Evolutionary conservation across 1,140 invertebrate genomes (phyloP).

Genomic region (Diuraphis noxia): DNA sequence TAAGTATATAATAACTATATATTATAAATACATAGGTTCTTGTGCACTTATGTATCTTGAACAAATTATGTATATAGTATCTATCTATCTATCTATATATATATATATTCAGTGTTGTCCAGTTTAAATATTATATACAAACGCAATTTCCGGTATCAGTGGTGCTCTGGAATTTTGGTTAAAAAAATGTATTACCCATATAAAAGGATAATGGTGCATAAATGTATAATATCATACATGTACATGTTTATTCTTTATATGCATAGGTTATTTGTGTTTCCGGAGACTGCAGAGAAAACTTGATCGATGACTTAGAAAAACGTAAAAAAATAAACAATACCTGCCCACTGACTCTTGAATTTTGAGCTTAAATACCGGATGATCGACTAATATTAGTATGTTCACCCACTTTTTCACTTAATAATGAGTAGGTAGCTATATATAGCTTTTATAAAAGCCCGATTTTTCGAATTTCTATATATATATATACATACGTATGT

Average conservation of each 20-base stretch:
- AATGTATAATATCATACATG: neutral
- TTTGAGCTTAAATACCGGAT: neutral
- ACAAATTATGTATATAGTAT: neutral
- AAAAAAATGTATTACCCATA: neutral
- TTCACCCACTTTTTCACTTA: neutral
- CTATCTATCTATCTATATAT: no score
- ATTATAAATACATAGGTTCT: neutral
- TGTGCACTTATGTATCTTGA: neutral
- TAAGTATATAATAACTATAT: neutral
- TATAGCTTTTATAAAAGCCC: no score
- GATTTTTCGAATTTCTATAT: neutral
- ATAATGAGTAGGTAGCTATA: neutral
- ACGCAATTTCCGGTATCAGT: neutral
- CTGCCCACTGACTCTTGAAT: neutral
- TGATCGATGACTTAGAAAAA: neutral
- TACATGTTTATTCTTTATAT: neutral
- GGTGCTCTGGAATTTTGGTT: neutral
- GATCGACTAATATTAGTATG: no score
- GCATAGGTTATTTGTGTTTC: neutral
- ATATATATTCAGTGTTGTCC: neutral
- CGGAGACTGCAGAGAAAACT: neutral
- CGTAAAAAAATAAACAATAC: neutral
- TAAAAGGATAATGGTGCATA: neutral
- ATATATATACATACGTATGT: no score
- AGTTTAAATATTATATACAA: neutral